These are phyloP conservation scores for Drosophila sechellia DNA, from an alignment of 1,140 invertebrate species.

Conservation along the genomic window DNA sequence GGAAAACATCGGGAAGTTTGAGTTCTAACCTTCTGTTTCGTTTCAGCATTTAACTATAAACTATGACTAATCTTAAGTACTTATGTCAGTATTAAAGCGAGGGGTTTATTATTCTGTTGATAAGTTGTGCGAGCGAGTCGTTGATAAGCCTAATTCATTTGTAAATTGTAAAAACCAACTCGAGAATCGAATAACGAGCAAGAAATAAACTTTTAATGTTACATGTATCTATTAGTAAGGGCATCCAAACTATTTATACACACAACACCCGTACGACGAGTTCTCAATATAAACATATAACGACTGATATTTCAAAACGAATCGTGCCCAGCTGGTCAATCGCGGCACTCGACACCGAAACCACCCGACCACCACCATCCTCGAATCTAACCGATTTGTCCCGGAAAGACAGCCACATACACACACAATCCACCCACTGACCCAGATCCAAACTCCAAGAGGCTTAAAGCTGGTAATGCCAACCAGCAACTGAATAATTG, in stretches of 20 bases:
- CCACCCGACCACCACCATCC: slow-evolving; percentile 21
- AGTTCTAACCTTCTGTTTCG: slow-evolving; percentile 52
- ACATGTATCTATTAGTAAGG: slow-evolving; percentile 46
- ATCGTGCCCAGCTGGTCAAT: slow-evolving; percentile 45
- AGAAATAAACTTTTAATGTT: slow-evolving; percentile 72
- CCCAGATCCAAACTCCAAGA: slow-evolving; percentile 37
- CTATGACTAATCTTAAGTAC: slow-evolving; percentile 63
- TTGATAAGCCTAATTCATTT: slow-evolving; percentile 58
- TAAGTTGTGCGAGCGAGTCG: slow-evolving; percentile 46
- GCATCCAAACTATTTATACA: slow-evolving; percentile 33
- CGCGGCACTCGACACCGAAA: slow-evolving; percentile 14
- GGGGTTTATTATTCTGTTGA: slow-evolving; percentile 43
- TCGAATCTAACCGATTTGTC: slow-evolving; percentile 18
- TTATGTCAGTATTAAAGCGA: slow-evolving; percentile 70
- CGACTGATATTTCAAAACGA: slow-evolving; percentile 66
- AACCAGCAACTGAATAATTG: slow-evolving; percentile 36
- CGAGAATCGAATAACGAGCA: slow-evolving; percentile 38
- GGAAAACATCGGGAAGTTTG: slow-evolving; percentile 63
- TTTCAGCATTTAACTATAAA: slow-evolving; percentile 67
- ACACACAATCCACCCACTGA: slow-evolving; percentile 40
- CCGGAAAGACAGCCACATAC: slow-evolving; percentile 14
- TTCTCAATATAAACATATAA: slow-evolving; percentile 38
- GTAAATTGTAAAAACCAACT: slow-evolving; percentile 70
- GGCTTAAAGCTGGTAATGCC: slow-evolving; percentile 38
- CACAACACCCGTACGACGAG: slow-evolving; percentile 13